Conservation (phyloP, 1,140 invertebrate genomes). For the Lycorma delicatula region DNA sequence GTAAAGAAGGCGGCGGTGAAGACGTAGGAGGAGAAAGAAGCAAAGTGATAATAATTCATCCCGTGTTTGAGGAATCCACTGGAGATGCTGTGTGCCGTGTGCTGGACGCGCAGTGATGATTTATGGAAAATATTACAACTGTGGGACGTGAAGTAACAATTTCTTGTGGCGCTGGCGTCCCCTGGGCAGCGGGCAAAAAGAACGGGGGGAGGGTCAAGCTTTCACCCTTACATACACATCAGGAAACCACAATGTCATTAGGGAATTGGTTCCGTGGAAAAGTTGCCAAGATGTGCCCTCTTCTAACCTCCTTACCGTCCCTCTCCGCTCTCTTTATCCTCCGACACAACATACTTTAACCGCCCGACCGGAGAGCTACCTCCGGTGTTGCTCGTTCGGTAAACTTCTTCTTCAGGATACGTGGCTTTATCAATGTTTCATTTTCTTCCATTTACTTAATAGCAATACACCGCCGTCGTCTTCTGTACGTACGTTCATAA, state of each 20-base stretch:
- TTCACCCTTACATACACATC: slow-evolving; percentile 16
- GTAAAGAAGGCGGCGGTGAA: background rate
- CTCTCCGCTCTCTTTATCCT: background rate
- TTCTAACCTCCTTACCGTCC: background rate
- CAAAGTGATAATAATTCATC: slow-evolving; percentile 17
- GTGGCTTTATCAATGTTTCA: slow-evolving; percentile 1
- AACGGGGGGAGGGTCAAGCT: background rate
- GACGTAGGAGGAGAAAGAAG: background rate
- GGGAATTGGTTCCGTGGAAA: slow-evolving; percentile 12
- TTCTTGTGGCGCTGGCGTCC: slow-evolving; percentile 11
- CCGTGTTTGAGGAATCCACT: slow-evolving; percentile 12
- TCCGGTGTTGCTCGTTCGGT: background rate
- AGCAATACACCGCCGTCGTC: too few relatives aligned
- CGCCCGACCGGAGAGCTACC: background rate
- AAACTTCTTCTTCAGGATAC: background rate
- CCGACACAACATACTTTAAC: background rate
- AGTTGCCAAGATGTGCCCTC: background rate
- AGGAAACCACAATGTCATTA: slow-evolving; percentile 15
- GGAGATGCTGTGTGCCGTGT: background rate
- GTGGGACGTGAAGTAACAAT: slow-evolving; percentile 18
- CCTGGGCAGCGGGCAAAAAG: background rate
- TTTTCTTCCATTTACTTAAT: slow-evolving; percentile 5
- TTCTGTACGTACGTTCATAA: too few relatives aligned
- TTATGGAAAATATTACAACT: slow-evolving; percentile 21
- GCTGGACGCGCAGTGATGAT: slow-evolving; percentile 9